A percentile compares a stretch with the other conserved stretches of the same genome.
phyloP scores from a whole-genome alignment of 2,888 invertebrate species.

The Geophilus truncorum region DNA sequence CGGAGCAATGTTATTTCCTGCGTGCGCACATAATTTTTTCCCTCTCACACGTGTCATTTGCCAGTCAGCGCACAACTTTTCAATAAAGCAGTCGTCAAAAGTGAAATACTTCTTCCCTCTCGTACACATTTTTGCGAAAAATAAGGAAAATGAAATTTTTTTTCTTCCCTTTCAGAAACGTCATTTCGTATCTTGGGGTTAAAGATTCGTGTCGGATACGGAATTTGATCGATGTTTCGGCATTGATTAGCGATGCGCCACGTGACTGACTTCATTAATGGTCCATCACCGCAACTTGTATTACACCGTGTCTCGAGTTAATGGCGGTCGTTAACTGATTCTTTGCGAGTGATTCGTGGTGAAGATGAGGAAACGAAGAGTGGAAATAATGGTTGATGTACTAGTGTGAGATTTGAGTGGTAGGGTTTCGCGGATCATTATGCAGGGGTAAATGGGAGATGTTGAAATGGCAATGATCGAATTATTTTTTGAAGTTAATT shows the following conservation, averaged over 20 bases:
- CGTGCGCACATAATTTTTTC: neutral
- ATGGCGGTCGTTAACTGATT: neutral
- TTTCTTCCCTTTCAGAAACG: too few species aligned
- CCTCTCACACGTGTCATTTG: neutral
- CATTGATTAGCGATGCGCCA: neutral
- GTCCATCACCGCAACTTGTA: neutral
- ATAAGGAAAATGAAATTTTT: neutral
- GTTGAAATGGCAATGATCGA: too few species aligned
- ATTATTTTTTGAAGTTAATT: too few species aligned
- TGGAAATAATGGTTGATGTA: too few species aligned
- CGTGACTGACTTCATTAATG: neutral
- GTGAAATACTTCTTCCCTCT: neutral
- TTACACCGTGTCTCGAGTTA: neutral
- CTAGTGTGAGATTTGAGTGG: too few species aligned
- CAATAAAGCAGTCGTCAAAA: neutral
- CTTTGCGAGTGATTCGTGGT: too few species aligned
- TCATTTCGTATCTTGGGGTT: too few species aligned
- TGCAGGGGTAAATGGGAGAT: too few species aligned
- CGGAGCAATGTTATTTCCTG: neutral
- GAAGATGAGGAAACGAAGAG: too few species aligned
- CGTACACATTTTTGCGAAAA: neutral
- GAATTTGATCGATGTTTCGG: too few species aligned
- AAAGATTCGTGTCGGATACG: too few species aligned
- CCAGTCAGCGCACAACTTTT: neutral
- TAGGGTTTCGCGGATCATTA: too few species aligned